These are phyloP conservation scores for Tachuris rubrigastra DNA, from an alignment of 2,113 vertebrate species.

Conservation along the genomic window DNA sequence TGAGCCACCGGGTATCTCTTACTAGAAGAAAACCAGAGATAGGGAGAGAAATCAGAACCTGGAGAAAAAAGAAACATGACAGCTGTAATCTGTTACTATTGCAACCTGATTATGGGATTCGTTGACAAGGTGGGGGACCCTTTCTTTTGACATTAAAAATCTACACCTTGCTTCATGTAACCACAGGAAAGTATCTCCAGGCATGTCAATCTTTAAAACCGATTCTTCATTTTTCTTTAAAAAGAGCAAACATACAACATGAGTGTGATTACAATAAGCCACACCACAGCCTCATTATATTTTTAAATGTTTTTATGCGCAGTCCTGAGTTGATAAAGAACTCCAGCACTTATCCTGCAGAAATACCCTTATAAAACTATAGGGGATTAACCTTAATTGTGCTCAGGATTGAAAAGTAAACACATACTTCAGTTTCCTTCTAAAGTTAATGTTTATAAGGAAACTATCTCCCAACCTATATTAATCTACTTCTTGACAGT, in stretches of 20 bases:
- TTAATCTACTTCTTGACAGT: neutral
- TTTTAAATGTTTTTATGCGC: neutral
- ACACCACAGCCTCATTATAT: neutral
- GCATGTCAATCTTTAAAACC: neutral
- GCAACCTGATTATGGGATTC: conserved; percentile 60
- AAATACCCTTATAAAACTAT: neutral
- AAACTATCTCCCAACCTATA: neutral
- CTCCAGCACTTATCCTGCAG: neutral
- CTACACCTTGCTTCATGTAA: neutral
- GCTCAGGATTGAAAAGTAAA: neutral
- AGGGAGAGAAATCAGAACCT: conserved; percentile 70
- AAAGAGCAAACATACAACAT: neutral
- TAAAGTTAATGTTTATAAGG: neutral
- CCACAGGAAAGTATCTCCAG: neutral
- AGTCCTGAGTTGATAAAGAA: neutral
- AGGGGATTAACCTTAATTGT: neutral
- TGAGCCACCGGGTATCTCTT: conserved; percentile 53
- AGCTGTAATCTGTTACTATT: conserved; percentile 66
- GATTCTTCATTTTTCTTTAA: neutral
- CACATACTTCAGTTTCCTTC: neutral
- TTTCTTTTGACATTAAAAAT: neutral
- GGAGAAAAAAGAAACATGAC: conserved; percentile 59
- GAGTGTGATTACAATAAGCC: neutral
- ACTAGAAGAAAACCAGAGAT: conserved; percentile 66
- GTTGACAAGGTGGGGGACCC: neutral